Percentiles rank a stretch among this genome's conserved stretches.
phyloP scores from a whole-genome alignment of 2,888 invertebrate genomes.

The Chrysolina oricalcia region DNA sequence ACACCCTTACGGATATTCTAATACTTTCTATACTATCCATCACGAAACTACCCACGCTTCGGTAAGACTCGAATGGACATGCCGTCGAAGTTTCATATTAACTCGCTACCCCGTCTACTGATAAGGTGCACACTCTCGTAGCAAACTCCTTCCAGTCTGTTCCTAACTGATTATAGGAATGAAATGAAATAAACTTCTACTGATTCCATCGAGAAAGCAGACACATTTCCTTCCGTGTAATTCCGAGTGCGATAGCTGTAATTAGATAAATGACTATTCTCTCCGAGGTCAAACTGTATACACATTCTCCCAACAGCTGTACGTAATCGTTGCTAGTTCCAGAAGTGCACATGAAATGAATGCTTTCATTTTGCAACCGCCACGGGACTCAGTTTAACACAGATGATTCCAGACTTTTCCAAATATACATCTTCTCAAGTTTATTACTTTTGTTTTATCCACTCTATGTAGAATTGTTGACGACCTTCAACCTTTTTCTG shows the following conservation, averaged over 20 bases:
- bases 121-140: not conserved
- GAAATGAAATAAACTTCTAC: not conserved
- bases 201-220: not conserved
- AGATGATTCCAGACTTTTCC: not conserved
- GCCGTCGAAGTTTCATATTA: too few species aligned
- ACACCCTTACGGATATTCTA: too few species aligned
- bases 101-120: too few species aligned
- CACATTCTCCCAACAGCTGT: not conserved
- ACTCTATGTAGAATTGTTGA: not conserved
- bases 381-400: not conserved
- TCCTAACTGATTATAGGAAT: not conserved
- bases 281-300: not conserved
- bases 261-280: constrained; percentile 5
- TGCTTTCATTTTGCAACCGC: not conserved
- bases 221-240: not conserved
- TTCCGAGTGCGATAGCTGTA: constrained; percentile 11
- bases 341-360: not conserved
- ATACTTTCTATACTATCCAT: too few species aligned
- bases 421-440: not conserved
- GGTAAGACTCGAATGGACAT: too few species aligned
- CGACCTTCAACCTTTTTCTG: too few species aligned
- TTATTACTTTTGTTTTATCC: not conserved
- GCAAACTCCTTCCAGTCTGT: not conserved
- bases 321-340: not conserved
- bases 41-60: too few species aligned